Conservation (phyloP, 1,140 invertebrate genomes). For the Holotrichia oblita region DNA sequence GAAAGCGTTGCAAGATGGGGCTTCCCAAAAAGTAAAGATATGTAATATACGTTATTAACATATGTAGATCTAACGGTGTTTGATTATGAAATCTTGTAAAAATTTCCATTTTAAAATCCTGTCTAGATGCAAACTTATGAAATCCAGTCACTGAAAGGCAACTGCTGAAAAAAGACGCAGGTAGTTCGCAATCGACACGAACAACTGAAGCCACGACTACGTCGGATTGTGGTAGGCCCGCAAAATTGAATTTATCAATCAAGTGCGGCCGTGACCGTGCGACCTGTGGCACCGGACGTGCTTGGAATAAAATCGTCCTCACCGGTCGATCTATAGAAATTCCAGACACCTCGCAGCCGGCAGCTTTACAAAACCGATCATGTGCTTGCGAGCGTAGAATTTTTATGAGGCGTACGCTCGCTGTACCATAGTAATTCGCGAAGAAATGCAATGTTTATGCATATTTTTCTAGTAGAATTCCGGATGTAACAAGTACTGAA, state of each 20-base stretch:
- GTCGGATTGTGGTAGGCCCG: constrained; percentile 44
- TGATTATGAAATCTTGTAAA: too few species aligned
- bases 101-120: too few species aligned
- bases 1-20: too few species aligned
- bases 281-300: constrained; percentile 42
- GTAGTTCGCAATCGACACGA: not conserved
- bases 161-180: not conserved
- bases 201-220: not conserved
- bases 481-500: too few species aligned
- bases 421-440: too few species aligned
- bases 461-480: too few species aligned
- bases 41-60: too few species aligned
- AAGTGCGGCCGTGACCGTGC: constrained; percentile 42
- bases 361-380: constrained; percentile 31
- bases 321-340: constrained; percentile 38
- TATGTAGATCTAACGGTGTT: too few species aligned
- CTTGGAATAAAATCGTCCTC: constrained; percentile 36
- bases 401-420: not conserved
- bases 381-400: not conserved
- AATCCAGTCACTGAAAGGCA: not conserved
- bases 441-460: too few species aligned
- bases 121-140: too few species aligned
- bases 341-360: constrained; percentile 38
- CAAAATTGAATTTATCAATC: constrained; percentile 49
- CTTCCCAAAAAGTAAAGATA: too few species aligned